Conservation (phyloP, 2,113 vertebrate species). For the Gopherus evgoodei region DNA sequence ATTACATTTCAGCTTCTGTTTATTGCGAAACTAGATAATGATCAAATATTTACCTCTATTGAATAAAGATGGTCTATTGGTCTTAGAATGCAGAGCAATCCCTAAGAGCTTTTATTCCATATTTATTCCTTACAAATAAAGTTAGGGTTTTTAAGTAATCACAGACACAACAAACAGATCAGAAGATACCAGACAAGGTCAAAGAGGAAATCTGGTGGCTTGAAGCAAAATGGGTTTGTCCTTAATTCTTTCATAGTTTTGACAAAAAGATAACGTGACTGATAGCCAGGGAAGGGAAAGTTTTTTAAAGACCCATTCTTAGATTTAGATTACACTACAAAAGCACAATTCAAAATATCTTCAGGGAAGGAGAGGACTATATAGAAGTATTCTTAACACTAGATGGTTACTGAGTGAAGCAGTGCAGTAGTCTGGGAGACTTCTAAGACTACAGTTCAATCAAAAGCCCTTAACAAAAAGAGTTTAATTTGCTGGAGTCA, state of each 20-base stretch:
- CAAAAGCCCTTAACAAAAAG: not conserved
- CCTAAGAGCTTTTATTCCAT: slow-evolving; percentile 15
- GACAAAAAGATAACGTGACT: not conserved
- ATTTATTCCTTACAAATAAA: slow-evolving; percentile 25
- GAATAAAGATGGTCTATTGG: slow-evolving; percentile 47
- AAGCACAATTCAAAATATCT: not conserved
- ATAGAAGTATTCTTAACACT: not conserved
- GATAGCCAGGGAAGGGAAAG: not conserved
- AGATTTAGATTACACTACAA: not conserved
- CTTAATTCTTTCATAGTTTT: slow-evolving; percentile 6
- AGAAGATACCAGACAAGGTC: slow-evolving; percentile 34
- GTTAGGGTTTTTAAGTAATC: slow-evolving; percentile 28
- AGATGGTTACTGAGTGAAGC: not conserved
- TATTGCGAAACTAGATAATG: slow-evolving; percentile 64
- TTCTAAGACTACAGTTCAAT: not conserved
- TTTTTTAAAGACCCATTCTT: not conserved
- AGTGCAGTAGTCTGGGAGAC: not conserved
- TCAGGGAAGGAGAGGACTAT: not conserved
- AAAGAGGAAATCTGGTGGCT: slow-evolving; percentile 46
- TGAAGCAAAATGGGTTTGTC: slow-evolving; percentile 36
- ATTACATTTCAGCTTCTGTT: slow-evolving; percentile 73
- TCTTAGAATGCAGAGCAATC: slow-evolving; percentile 53
- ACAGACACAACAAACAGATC: slow-evolving; percentile 12
- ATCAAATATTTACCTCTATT: slow-evolving; percentile 56
- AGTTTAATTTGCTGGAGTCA: slow-evolving; percentile 2